These are phyloP conservation scores for Ormyrus rosae DNA, from an alignment of 2,888 invertebrate genomes.

Conservation along the genomic window DNA sequence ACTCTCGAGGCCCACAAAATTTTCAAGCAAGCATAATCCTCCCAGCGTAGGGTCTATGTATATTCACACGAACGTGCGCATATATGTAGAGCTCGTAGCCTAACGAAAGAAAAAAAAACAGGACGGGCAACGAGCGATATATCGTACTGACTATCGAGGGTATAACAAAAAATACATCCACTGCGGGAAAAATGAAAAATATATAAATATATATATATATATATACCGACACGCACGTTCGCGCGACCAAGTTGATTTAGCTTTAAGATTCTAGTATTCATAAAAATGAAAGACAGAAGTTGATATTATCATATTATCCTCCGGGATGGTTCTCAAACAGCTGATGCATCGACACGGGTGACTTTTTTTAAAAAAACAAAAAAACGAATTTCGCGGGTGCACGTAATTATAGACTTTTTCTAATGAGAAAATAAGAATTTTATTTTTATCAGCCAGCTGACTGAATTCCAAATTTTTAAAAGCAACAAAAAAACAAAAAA, in stretches of 20 bases:
- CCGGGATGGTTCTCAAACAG: conserved; percentile 63
- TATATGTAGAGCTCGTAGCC: conserved; percentile 48
- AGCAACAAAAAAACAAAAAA: conserved; percentile 41
- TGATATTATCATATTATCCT: conserved; percentile 61
- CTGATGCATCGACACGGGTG: conserved; percentile 17
- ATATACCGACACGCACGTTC: conserved; percentile 58
- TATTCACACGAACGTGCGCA: conserved; percentile 54
- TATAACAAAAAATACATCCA: conserved; percentile 38
- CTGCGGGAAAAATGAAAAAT: conserved; percentile 43
- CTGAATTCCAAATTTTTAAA: conserved; percentile 45
- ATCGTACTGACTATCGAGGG: conserved; percentile 49
- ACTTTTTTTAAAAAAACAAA: conserved; percentile 6
- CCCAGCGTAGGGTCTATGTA: conserved; percentile 41
- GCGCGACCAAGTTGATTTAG: conserved; percentile 62
- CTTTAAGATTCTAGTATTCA: conserved; percentile 65
- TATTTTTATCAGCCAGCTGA: conserved; percentile 48
- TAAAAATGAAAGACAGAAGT: conserved; percentile 57
- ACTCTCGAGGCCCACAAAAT: background rate
- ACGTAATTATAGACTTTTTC: conserved; percentile 30
- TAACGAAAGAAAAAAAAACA: conserved; percentile 8
- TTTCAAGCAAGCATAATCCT: conserved; percentile 53
- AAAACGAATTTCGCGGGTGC: conserved; percentile 19
- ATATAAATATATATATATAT: conserved; percentile 32
- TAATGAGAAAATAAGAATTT: conserved; percentile 31
- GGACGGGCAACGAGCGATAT: conserved; percentile 23